Conservation (phyloP, 2,113 vertebrate genomes). For the Nycticorax nycticorax region DNA sequence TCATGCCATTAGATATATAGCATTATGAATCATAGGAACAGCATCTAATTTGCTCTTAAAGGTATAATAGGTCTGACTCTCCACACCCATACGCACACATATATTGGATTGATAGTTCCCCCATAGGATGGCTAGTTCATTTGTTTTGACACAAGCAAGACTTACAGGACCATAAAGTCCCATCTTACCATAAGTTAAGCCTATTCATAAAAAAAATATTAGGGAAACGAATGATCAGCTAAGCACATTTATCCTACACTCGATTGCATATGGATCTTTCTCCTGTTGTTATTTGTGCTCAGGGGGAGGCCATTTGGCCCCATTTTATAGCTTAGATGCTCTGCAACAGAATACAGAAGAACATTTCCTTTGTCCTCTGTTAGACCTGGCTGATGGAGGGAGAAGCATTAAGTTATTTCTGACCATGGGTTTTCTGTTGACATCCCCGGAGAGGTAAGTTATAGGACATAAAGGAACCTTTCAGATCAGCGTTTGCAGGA, state of each 20-base stretch:
- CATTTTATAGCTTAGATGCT: slow-evolving; percentile 25
- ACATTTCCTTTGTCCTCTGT: slow-evolving; percentile 60
- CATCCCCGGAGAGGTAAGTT: background rate
- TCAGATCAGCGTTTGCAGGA: background rate
- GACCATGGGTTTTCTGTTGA: background rate
- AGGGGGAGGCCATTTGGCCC: slow-evolving; percentile 48
- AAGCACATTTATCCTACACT: slow-evolving; percentile 43
- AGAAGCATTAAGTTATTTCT: slow-evolving; percentile 39
- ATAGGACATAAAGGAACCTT: background rate
- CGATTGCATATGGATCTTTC: background rate
- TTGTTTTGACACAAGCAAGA: slow-evolving; percentile 63
- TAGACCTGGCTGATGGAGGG: slow-evolving; percentile 25
- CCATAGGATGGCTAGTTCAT: slow-evolving; percentile 63
- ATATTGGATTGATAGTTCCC: slow-evolving; percentile 62
- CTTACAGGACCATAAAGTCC: slow-evolving; percentile 51
- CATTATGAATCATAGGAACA: slow-evolving; percentile 81
- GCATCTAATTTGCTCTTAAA: slow-evolving; percentile 82
- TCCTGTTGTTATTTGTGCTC: slow-evolving; percentile 62
- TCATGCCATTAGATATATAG: slow-evolving; percentile 74
- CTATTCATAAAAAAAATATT: slow-evolving; percentile 71
- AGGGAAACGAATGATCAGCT: slow-evolving; percentile 55
- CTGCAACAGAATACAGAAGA: slow-evolving; percentile 22
- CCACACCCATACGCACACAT: slow-evolving; percentile 58
- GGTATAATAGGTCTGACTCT: slow-evolving; percentile 76
- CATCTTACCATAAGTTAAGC: slow-evolving; percentile 58